Evolutionary conservation across 2,888 invertebrate genomes (phyloP).

Genomic region (Cryptosula pallasiana): DNA sequence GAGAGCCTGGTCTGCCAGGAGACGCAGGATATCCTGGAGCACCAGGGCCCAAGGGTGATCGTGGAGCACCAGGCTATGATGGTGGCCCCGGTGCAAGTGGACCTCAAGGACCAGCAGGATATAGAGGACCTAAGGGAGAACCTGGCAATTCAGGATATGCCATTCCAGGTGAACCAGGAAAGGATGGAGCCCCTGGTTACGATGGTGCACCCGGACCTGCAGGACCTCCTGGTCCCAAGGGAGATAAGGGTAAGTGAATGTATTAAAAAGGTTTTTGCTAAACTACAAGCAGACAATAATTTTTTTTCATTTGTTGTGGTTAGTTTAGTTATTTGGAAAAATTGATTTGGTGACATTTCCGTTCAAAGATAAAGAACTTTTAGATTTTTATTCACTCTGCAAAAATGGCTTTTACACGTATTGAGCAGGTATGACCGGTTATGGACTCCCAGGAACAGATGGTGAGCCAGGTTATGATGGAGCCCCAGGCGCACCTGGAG

Average conservation of each 20-base stretch:
- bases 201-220: constrained; percentile 20
- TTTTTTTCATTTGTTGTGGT: too few species aligned
- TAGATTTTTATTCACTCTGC: too few species aligned
- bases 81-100: not conserved
- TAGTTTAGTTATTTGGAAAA: too few species aligned
- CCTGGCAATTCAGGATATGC: constrained; percentile 12
- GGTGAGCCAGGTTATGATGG: constrained; percentile 13
- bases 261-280: too few species aligned
- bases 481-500: constrained; percentile 1
- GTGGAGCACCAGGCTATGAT: constrained; percentile 9
- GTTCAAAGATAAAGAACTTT: too few species aligned
- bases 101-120: constrained; percentile 22
- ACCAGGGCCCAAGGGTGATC: not conserved
- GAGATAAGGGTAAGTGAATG: not conserved
- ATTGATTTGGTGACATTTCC: too few species aligned
- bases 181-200: constrained; percentile 10
- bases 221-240: constrained; percentile 17
- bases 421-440: constrained; percentile 21
- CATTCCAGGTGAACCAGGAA: constrained; percentile 24
- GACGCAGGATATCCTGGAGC: not conserved
- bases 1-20: not conserved
- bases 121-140: constrained; percentile 13
- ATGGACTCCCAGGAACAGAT: constrained; percentile 15
- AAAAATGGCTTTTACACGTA: too few species aligned
- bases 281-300: too few species aligned